phyloP scores from a whole-genome alignment of 2,113 vertebrate genomes.

The Bucco capensis region DNA sequence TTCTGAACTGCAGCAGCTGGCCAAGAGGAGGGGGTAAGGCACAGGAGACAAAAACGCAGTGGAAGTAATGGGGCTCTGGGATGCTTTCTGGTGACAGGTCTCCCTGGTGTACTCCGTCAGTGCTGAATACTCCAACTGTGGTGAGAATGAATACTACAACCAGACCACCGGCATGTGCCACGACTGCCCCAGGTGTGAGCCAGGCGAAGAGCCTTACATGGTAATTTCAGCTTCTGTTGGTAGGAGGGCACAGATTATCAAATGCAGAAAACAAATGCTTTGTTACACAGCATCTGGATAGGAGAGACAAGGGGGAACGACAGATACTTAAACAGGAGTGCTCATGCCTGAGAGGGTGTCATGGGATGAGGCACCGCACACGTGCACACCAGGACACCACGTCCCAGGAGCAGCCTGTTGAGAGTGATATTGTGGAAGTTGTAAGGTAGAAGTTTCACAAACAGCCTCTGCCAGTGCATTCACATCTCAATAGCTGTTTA shows the following conservation, averaged over 20 bases:
- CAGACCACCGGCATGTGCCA: conserved; percentile 92
- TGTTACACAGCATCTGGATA: neutral
- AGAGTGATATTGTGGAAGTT: neutral
- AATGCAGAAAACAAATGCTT: neutral
- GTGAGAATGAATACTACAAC: conserved; percentile 96
- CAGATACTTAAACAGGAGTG: neutral
- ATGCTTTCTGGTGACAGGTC: conserved; percentile 72
- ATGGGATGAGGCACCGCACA: fast-evolving
- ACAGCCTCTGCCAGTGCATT: neutral
- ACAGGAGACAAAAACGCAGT: fast-evolving
- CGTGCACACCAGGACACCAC: fast-evolving
- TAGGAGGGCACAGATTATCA: neutral
- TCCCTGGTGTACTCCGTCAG: conserved; percentile 80
- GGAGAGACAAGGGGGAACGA: neutral
- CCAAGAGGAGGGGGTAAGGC: neutral
- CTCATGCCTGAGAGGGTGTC: fast-evolving
- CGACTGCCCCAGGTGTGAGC: conserved; percentile 90
- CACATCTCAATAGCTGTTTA: neutral
- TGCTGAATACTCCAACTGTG: conserved; percentile 89
- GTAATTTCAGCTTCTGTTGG: conserved; percentile 70
- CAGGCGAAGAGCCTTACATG: conserved; percentile 93
- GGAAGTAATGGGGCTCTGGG: neutral
- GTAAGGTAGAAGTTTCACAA: neutral
- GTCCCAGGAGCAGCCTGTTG: neutral
- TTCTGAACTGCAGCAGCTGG: neutral